These are phyloP conservation scores for Platanista minor DNA, from an alignment of 2,113 vertebrate genomes.

Conservation along the genomic window DNA sequence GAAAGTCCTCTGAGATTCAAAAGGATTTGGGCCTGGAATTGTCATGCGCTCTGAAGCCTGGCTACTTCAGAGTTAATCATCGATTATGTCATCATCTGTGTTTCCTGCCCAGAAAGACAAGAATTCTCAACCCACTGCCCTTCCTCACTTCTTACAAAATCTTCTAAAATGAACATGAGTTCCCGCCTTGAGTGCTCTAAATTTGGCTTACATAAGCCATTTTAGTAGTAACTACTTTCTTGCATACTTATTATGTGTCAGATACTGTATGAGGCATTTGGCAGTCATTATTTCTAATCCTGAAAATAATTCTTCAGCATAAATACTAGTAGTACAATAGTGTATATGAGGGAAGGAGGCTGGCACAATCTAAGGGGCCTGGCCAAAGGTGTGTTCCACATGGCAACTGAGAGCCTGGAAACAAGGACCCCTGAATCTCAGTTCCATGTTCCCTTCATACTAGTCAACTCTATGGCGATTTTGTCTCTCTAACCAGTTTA, in stretches of 20 bases:
- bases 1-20: not conserved
- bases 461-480: not conserved
- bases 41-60: not conserved
- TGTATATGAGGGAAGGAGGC: not conserved
- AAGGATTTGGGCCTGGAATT: not conserved
- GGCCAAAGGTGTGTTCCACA: not conserved
- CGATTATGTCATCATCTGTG: not conserved
- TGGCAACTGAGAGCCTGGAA: not conserved
- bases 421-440: not conserved
- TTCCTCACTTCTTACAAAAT: not conserved
- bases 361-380: not conserved
- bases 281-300: not conserved
- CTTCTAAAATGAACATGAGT: not conserved
- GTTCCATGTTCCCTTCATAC: not conserved
- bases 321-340: not conserved
- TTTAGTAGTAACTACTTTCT: not conserved
- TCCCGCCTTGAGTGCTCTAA: not conserved
- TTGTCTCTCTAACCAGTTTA: not conserved
- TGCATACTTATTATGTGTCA: no score
- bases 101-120: not conserved
- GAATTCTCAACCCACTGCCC: not conserved
- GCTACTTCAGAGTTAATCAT: not conserved
- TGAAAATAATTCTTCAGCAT: not conserved
- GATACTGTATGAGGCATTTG: not conserved
- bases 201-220: not conserved